Base-by-base conservation (phyloP, 2,113 vertebrate genomes). In the Geococcyx californianus region DNA sequence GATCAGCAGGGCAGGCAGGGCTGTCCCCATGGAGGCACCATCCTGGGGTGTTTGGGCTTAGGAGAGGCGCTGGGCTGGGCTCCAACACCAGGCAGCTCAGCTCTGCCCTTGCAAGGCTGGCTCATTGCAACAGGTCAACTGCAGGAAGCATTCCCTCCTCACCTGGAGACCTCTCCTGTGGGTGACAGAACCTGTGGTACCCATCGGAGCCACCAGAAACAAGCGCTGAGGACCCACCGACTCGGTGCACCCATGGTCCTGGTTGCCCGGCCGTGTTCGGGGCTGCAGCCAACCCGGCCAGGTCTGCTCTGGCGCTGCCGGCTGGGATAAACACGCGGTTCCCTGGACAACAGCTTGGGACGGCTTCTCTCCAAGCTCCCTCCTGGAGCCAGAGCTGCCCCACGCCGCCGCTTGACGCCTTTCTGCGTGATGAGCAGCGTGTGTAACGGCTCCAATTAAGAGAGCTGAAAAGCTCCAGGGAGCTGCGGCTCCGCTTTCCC, bases 141-240 rank as follows among this genome's bases (percentile, higher is more conserved):
- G 23, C 23, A 6, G 6, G 1, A 19, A 73, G 24, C 10, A 0
- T 6, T 34, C 66, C 33, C n/a, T 17, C 29, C 40, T 55, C 16
- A 0, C 54, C 59, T n/a, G 18, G 72, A 26, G 56, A 33, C 51
- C 51, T 13, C 36, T 26, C 56, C 68, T 3, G 0, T 0, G 13
- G 28, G 66, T 38, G 70, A 13, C 56, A 2, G 45, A 29, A 31
- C 17, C 83, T 2, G 0, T 2, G 52, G 42, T 7, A 26, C 26
- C 74, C 52, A 2, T 4, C 44, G 5, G 90, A 68, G 73, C 28
- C 36, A 4, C 1, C 0, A 1, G 13, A 4, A 68, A n/a, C 0
- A 2, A 33, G 29, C 0, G 19, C 67, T 67, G 76, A 80, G 94
- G 29, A 36, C 60, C 24, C 78, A 15, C 16, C 60, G 44, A 36